phyloP scores from a whole-genome alignment of 2,113 vertebrate genomes.

The Tapirus terrestris region DNA sequence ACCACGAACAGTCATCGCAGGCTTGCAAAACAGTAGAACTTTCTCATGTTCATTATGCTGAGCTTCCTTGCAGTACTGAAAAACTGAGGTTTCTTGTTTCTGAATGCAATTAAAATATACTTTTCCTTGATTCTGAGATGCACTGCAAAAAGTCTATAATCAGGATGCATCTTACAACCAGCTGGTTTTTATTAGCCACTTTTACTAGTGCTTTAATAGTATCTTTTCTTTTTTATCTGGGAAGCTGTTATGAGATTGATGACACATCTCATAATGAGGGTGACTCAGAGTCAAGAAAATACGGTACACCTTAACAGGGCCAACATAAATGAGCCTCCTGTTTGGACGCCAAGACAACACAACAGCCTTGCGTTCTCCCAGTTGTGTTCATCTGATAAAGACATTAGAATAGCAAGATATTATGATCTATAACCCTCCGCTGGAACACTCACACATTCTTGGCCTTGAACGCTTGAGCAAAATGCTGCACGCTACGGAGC shows the following conservation, averaged over 20 bases:
- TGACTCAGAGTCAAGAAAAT: constrained; percentile 52
- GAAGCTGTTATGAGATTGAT: constrained; percentile 66
- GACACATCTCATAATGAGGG: constrained; percentile 55
- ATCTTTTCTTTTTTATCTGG: constrained; percentile 18
- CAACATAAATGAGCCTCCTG: constrained; percentile 56
- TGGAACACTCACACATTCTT: constrained; percentile 94
- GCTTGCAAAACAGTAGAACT: not conserved
- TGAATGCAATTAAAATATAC: not conserved
- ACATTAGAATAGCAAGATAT: constrained; percentile 79
- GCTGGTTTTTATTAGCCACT: not conserved
- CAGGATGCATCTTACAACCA: not conserved
- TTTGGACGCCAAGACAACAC: constrained; percentile 59
- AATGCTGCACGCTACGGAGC: constrained; percentile 93
- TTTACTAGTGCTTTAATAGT: not conserved
- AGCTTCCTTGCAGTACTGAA: not conserved
- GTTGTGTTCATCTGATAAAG: constrained; percentile 83
- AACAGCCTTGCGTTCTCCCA: constrained; percentile 43
- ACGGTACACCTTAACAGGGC: not conserved
- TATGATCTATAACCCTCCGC: constrained; percentile 62
- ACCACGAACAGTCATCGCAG: fast-evolving
- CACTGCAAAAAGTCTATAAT: not conserved
- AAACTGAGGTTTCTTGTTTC: not conserved
- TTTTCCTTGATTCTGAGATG: not conserved
- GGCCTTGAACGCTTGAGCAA: constrained; percentile 95
- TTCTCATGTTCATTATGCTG: fast-evolving